Percentiles rank a stretch among this genome's conserved stretches.
Conservation (phyloP, 37 sponge, comb jelly and placozoan genomes). For the Bolinopsis microptera region DNA sequence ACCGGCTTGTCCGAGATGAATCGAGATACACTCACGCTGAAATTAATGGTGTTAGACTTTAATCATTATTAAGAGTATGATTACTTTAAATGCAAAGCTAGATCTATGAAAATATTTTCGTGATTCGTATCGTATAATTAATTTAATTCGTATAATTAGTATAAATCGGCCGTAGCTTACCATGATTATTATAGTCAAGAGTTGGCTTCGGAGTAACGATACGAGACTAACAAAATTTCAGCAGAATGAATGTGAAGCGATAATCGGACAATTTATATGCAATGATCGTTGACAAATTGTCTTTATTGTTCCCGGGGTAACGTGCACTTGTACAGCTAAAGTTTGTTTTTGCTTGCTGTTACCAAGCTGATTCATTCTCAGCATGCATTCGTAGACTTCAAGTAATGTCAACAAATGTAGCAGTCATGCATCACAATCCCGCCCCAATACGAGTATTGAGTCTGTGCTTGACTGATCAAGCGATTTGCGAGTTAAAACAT, state of each 20-base stretch:
- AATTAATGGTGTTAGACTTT: background rate
- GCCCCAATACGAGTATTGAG: background rate
- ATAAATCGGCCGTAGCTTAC: background rate
- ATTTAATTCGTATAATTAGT: background rate
- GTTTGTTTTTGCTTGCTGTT: background rate
- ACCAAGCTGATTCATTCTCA: background rate
- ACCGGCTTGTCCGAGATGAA: conserved; percentile 97
- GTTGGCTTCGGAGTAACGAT: background rate
- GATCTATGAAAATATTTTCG: background rate
- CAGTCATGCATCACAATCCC: no score
- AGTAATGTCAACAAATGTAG: background rate
- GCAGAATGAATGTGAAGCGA: background rate
- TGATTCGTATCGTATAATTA: background rate
- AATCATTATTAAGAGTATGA: background rate
- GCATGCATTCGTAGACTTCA: background rate
- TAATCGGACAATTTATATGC: background rate
- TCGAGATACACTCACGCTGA: conserved; percentile 90
- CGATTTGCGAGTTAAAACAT: background rate
- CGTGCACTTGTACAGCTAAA: background rate
- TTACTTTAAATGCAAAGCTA: background rate
- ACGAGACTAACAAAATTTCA: background rate
- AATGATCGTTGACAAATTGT: background rate
- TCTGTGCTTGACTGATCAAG: background rate
- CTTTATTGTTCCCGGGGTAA: background rate
- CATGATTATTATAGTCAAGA: background rate